Base-by-base conservation (phyloP, 2,113 vertebrate genomes). In the Nematolebias whitei region DNA sequence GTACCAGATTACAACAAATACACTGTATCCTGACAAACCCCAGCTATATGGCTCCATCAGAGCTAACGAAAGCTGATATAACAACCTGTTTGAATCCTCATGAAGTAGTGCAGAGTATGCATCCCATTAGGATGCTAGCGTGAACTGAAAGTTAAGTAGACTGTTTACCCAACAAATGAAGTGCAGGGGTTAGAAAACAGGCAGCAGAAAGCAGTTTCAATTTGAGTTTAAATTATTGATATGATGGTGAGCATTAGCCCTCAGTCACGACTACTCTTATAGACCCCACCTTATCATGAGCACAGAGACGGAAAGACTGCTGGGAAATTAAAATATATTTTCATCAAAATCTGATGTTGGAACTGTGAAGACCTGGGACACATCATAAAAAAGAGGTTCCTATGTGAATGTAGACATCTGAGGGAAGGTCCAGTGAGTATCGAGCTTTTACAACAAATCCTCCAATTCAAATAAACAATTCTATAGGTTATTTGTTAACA, bases 301-400 rank as follows among this genome's bases (percentile, higher is more conserved):
- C 45, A 15, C 67, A 53, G 19, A 24, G 40, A 44, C 44, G 39
- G 18, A 51, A 59, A 13, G 49, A 68, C 47, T n/a, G 29, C 19
- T 44, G 40, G 56, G 56, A 44, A 59, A 44, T 59, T n/a, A 59
- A 44, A 26, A 59, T 29, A 29, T 24, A 59, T 13, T 59, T 62
- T 62, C 9, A 48, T 12, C 10, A 9, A 62, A 49, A 49, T 18
- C 15, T 48, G n/a, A 13, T 16, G 20, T 50, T 62, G 19, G 29
- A 35, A 39, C 19, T 39, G 13, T 23, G 15, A 23, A 13, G 20
- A 20, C 19, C 59, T 49, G 22, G 32, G 20, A 40, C 12, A 50
- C 11, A 51, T 41, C 35, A 40, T 35, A 23, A 63, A 51, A 24
- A 15, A 6, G 20, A 56, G 0, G 15, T 2, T 18, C 13, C 48